phyloP scores from a whole-genome alignment of 2,888 invertebrate species.

The Macropis europaea region DNA sequence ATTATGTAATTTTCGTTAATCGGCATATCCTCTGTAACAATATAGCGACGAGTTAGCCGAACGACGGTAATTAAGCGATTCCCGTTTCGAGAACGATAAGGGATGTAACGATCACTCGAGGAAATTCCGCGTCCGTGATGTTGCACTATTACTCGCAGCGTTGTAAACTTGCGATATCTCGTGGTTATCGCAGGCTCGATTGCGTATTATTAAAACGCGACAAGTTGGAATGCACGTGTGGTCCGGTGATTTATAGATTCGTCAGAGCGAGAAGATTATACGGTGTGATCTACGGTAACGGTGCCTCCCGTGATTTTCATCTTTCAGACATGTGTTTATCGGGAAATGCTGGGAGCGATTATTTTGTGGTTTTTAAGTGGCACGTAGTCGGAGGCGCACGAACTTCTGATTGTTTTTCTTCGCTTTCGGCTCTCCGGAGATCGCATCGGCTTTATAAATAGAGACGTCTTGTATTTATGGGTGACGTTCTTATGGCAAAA shows the following conservation, averaged over 20 bases:
- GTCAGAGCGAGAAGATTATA: constrained; percentile 8
- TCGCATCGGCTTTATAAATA: constrained; percentile 14
- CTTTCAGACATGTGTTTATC: constrained; percentile 20
- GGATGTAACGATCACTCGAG: no score
- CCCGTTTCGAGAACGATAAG: background rate
- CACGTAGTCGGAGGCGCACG: background rate
- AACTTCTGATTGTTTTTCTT: constrained; percentile 26
- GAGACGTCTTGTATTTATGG: background rate
- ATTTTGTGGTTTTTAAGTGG: constrained; percentile 16
- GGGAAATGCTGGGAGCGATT: background rate
- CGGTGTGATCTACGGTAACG: constrained; percentile 10
- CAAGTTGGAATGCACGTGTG: background rate
- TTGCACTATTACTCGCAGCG: background rate
- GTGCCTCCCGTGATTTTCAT: constrained; percentile 12
- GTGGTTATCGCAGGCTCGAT: background rate
- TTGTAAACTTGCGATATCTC: background rate
- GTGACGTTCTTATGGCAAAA: no score
- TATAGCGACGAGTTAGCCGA: background rate
- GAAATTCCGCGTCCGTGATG: background rate
- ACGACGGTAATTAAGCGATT: background rate
- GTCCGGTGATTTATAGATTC: constrained; percentile 24
- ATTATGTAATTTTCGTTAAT: no score
- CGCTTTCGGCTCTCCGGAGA: background rate
- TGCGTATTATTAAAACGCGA: constrained; percentile 11
- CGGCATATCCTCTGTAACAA: background rate